Evolutionary conservation across 2,888 invertebrate genomes (phyloP), one percentile per base, ranked within the genome.

Genomic region (Netelia melanura): DNA sequence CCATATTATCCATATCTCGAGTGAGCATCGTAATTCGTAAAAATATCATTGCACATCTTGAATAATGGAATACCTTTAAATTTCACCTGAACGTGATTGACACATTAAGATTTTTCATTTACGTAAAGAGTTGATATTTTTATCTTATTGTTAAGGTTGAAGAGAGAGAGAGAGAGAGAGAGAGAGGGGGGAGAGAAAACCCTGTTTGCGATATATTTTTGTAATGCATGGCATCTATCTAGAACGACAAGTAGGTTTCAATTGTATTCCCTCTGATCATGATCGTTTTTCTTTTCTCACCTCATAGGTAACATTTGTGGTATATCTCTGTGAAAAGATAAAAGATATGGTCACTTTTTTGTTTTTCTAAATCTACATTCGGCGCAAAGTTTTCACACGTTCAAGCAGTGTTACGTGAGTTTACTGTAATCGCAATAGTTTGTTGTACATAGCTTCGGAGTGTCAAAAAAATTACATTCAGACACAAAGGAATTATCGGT

Each of bases 351-450:
- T 38, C 25, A 44, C 68, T 80, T 62, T 62, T 85, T 67, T 58
- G 23, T 83, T 81, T 80, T 64, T 71, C 71, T 62, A 83, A 81
- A 75, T 17, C 70, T 17, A 23, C 38, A 62, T 70, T 79, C 72
- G 70, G 74, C 81, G 74, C 61, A 84, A 83, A 62, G 78, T 75
- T 86, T 76, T 81, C 85, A 87, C 76, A 87, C 86, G 91, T 92
- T 93, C 92, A 93, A 92, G 92, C 92, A 93, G 92, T 92, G 92
- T 93, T 92, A 92, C 88, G 90, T 92, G 92, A 92, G 91, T 91
- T 92, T 90, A 90, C 89, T 88, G 75, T 87, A 86, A 85, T 70
- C 77, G 71, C 68, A 81, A 81, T 68, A 14, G 70, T 82, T 75
- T 54, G 70, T 75, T 81, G 70, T 84, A 70, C 72, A 84, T 64